A percentile compares a stretch with the other conserved stretches of the same genome.
Conservation (phyloP, 2,113 vertebrate genomes). For the Copsychus sechellarum region DNA sequence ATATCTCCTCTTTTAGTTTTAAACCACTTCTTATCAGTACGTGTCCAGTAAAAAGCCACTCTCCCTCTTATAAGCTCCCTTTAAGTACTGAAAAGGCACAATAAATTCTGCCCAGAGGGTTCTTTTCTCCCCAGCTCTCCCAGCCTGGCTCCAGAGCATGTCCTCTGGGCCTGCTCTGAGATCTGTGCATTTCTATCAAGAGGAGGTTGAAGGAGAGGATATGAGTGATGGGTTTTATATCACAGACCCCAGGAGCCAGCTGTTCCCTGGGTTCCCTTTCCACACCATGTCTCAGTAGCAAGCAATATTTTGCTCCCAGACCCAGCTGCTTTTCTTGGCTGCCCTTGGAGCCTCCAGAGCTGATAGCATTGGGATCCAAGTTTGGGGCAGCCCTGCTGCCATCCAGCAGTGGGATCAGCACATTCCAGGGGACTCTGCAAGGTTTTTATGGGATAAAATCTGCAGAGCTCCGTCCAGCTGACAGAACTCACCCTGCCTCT, state of each 20-base stretch:
- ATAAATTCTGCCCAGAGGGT: neutral
- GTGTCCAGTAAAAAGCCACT: neutral
- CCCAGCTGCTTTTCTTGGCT: constrained; percentile 29
- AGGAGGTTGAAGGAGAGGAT: neutral
- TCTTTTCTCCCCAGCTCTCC: neutral
- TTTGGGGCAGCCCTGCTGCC: fast-evolving
- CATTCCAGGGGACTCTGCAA: neutral
- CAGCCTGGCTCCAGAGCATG: neutral
- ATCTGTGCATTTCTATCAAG: neutral
- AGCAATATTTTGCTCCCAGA: neutral
- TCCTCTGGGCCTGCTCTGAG: neutral
- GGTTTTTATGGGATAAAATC: neutral
- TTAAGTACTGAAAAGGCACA: neutral
- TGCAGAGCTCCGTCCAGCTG: neutral
- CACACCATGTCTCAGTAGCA: neutral
- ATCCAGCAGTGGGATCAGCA: neutral
- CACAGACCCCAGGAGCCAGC: neutral
- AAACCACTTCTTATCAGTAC: neutral
- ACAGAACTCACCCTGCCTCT: neutral
- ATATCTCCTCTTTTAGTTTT: neutral
- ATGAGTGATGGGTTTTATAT: fast-evolving
- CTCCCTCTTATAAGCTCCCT: neutral
- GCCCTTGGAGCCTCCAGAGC: neutral
- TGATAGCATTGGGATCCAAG: fast-evolving
- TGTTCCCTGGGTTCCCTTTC: neutral